A percentile compares a stretch with the other conserved stretches of the same genome.
Evolutionary conservation across 2,113 vertebrate species (phyloP).

Genomic region (Hiodon tergisus): DNA sequence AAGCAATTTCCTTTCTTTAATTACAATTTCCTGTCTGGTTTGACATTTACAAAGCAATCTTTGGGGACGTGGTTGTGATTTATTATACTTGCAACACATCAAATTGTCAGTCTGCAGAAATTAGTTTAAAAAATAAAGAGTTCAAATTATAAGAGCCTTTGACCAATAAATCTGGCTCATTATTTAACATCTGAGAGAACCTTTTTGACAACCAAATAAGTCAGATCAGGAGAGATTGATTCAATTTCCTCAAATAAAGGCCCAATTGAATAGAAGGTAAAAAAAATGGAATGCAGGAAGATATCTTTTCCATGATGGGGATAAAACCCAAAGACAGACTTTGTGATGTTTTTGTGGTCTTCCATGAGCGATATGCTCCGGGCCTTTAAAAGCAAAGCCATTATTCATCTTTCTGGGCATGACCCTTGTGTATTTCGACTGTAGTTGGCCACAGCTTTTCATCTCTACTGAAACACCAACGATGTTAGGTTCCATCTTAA

Average conservation of each 20-base stretch:
- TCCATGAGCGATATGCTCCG: too few species aligned
- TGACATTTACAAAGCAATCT: slow-evolving; percentile 97
- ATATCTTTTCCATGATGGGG: neutral
- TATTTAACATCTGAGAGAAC: slow-evolving; percentile 81
- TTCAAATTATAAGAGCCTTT: slow-evolving; percentile 90
- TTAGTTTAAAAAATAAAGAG: slow-evolving; percentile 89
- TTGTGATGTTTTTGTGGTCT: too few species aligned
- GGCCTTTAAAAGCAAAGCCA: too few species aligned
- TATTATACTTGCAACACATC: slow-evolving; percentile 88
- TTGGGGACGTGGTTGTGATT: slow-evolving; percentile 87
- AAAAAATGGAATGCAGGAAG: slow-evolving; percentile 45
- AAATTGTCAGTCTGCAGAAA: slow-evolving; percentile 84
- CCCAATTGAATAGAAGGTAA: slow-evolving; percentile 37
- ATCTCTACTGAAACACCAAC: too few species aligned
- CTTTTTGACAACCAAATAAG: slow-evolving; percentile 81
- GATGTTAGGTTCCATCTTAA: slow-evolving; percentile 2
- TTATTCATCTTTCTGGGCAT: too few species aligned
- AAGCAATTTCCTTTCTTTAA: slow-evolving; percentile 97
- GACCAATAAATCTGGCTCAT: slow-evolving; percentile 85
- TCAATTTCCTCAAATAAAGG: slow-evolving; percentile 47
- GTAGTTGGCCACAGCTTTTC: neutral
- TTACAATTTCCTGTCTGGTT: slow-evolving; percentile 93
- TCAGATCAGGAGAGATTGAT: slow-evolving; percentile 40
- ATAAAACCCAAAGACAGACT: too few species aligned
- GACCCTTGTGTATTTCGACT: too few species aligned